phyloP scores from a whole-genome alignment of 2,888 invertebrate genomes.

The Nowickia ferox region DNA sequence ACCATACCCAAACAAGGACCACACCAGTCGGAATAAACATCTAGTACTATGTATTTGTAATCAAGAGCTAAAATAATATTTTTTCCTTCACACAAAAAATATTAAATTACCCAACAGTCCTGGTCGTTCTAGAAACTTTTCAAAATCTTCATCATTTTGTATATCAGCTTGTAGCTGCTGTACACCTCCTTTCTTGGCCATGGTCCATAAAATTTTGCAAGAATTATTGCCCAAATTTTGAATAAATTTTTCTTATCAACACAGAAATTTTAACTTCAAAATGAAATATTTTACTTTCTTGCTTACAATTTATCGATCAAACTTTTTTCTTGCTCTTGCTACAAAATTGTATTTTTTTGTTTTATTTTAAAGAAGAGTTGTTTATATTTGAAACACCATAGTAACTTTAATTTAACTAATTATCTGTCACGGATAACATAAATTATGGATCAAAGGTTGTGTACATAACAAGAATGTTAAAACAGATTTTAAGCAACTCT shows the following conservation, averaged over 20 bases:
- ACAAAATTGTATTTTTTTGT: neutral
- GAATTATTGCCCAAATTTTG: neutral
- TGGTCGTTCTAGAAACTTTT: constrained; percentile 88
- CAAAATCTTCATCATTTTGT: constrained; percentile 93
- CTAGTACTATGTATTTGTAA: constrained; percentile 88
- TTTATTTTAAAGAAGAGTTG: constrained; percentile 18
- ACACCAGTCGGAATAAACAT: constrained; percentile 96
- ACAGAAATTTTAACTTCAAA: neutral
- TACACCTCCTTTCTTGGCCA: constrained; percentile 90
- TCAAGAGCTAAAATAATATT: neutral
- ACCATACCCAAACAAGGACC: constrained; percentile 95
- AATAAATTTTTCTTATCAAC: neutral
- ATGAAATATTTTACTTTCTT: constrained; percentile 1
- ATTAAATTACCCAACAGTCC: constrained; percentile 88
- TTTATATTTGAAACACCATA: neutral
- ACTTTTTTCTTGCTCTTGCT: neutral
- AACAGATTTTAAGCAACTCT: too few species aligned
- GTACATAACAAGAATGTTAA: too few species aligned
- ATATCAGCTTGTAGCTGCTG: constrained; percentile 92
- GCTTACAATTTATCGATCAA: neutral
- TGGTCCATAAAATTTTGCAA: constrained; percentile 74
- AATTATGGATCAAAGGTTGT: too few species aligned
- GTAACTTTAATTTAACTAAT: neutral
- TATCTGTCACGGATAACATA: too few species aligned
- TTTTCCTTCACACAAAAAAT: neutral